phyloP scores from a whole-genome alignment of 2,888 invertebrate genomes.

The Drosophila subsilvestris region DNA sequence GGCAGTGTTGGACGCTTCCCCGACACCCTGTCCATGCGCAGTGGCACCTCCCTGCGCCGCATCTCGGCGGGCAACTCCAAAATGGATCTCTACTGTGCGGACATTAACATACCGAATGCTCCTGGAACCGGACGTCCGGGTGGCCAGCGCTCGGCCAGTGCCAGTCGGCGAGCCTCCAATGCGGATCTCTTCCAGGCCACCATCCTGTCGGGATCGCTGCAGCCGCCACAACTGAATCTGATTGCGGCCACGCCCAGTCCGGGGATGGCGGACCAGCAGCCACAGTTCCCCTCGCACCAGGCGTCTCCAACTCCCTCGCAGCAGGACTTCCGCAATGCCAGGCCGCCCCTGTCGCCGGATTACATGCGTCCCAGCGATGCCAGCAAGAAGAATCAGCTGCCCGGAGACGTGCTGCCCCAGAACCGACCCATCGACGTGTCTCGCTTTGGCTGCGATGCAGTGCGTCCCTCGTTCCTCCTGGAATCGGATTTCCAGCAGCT shows the following conservation, averaged over 20 bases:
- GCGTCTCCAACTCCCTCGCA: constrained; percentile 59
- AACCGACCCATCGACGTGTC: constrained; percentile 82
- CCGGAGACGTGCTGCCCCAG: constrained; percentile 70
- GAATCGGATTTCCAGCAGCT: constrained; percentile 59
- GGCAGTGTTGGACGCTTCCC: constrained; percentile 75
- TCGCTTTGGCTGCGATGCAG: constrained; percentile 68
- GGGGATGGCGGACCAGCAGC: constrained; percentile 48
- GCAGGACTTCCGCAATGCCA: constrained; percentile 76
- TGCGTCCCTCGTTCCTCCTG: constrained; percentile 57
- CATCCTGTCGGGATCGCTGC: constrained; percentile 59
- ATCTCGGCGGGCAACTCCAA: constrained; percentile 82
- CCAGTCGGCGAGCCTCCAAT: constrained; percentile 79
- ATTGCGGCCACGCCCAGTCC: constrained; percentile 80
- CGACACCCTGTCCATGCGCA: constrained; percentile 82
- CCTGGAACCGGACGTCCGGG: constrained; percentile 22
- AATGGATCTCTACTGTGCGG: constrained; percentile 82
- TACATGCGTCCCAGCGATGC: constrained; percentile 80
- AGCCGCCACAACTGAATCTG: constrained; percentile 71
- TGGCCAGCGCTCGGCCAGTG: constrained; percentile 76
- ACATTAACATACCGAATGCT: constrained; percentile 79
- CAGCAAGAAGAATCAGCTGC: constrained; percentile 66
- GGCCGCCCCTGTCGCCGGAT: constrained; percentile 74
- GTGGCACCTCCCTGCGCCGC: constrained; percentile 81
- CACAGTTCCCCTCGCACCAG: constrained; percentile 66
- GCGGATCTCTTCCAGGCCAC: constrained; percentile 75